phyloP scores from a whole-genome alignment of 2,888 invertebrate species.

The Eupithecia exiguata region DNA sequence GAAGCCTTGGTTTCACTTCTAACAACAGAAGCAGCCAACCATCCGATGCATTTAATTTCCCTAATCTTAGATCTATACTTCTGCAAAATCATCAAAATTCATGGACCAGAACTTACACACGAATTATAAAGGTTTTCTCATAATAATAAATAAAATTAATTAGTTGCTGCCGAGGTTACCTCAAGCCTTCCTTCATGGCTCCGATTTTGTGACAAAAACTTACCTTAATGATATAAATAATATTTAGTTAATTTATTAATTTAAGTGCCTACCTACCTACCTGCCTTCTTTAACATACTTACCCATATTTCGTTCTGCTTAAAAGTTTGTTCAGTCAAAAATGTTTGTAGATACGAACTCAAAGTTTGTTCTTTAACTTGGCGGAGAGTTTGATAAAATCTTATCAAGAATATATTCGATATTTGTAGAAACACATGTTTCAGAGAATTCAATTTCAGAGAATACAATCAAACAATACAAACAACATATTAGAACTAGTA shows the following conservation, averaged over 20 bases:
- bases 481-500: too few species aligned
- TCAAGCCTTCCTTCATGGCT: conserved; percentile 29
- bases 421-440: not conserved
- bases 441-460: not conserved
- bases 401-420: not conserved
- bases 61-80: conserved; percentile 39
- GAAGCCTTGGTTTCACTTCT: conserved; percentile 18
- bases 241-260: not conserved
- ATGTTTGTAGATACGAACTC: not conserved
- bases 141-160: conserved; percentile 47
- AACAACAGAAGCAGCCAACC: conserved; percentile 23
- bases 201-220: conserved; percentile 18
- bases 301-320: not conserved
- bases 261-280: not conserved
- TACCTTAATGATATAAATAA: not conserved
- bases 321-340: not conserved
- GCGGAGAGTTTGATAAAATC: not conserved
- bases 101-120: conserved; percentile 42
- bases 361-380: not conserved
- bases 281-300: too few species aligned
- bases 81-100: conserved; percentile 49
- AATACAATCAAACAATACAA: too few species aligned
- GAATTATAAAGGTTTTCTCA: conserved; percentile 43
- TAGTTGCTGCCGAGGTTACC: conserved; percentile 35
- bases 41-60: conserved; percentile 33